Percentiles rank a stretch among this genome's conserved stretches.
phyloP scores from a whole-genome alignment of 2,113 vertebrate genomes.

The Coryphaenoides rupestris region DNA sequence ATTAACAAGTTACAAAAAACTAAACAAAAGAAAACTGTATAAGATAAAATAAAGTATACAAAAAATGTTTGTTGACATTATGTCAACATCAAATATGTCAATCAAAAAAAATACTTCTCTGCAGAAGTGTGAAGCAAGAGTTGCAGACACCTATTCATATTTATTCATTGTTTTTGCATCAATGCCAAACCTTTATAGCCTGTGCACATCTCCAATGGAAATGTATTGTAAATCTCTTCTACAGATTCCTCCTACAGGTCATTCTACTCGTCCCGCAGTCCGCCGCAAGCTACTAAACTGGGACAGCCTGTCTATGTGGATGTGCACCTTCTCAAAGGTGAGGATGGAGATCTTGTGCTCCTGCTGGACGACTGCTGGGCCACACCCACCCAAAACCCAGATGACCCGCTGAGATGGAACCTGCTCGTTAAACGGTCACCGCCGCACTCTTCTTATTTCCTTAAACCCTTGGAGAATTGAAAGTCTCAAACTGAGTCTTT shows the following conservation, averaged over 20 bases:
- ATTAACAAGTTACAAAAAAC: too few species aligned
- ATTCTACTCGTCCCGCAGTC: conserved; percentile 56
- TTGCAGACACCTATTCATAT: too few species aligned
- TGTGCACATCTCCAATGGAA: neutral
- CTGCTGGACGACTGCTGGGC: conserved; percentile 74
- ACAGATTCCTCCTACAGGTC: conserved; percentile 63
- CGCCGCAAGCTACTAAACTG: conserved; percentile 60
- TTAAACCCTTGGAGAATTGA: neutral
- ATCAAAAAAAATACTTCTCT: too few species aligned
- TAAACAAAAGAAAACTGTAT: too few species aligned
- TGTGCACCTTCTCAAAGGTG: conserved; percentile 63
- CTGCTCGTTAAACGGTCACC: conserved; percentile 50
- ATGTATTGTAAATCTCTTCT: neutral
- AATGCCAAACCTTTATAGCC: neutral
- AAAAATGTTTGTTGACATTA: too few species aligned
- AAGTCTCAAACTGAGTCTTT: too few species aligned
- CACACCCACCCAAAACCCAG: conserved; percentile 52
- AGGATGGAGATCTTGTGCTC: conserved; percentile 64
- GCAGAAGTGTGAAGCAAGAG: too few species aligned
- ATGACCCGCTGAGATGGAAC: conserved; percentile 66
- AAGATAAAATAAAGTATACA: too few species aligned
- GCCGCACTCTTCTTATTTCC: too few species aligned
- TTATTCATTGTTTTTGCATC: too few species aligned
- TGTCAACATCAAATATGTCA: too few species aligned
- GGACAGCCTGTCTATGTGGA: conserved; percentile 72